Conservation (phyloP, 2,797 vertebrate genomes). For the Sebastes oblongus region DNA sequence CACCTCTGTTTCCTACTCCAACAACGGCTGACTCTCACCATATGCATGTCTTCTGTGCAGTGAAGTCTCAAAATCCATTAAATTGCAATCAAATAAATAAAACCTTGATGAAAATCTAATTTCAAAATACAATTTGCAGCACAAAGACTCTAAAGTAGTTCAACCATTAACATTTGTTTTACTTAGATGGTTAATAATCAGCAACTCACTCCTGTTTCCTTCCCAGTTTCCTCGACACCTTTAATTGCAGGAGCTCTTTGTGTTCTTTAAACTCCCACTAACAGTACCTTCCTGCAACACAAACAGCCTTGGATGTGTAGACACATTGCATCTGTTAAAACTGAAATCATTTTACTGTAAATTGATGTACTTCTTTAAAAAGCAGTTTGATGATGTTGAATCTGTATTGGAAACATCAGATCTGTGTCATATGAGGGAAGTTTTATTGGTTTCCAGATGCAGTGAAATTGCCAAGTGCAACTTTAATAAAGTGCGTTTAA, state of each 20-base stretch:
- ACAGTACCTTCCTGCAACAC: not conserved
- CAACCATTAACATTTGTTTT: not conserved
- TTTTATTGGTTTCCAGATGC: slow-evolving; percentile 1
- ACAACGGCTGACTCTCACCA: too few relatives aligned
- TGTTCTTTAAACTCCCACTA: too few relatives aligned
- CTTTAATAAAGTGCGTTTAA: slow-evolving; percentile 1
- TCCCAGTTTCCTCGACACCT: not conserved
- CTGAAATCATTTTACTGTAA: not conserved
- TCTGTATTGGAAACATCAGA: not conserved
- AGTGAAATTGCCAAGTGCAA: not conserved
- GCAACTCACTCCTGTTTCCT: not conserved
- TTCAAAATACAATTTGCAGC: not conserved
- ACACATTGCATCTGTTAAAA: not conserved
- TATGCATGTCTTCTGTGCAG: not conserved
- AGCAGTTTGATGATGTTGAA: not conserved
- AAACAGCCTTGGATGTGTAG: not conserved
- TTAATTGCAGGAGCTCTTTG: not conserved
- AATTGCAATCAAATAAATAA: not conserved
- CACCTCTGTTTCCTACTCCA: not conserved
- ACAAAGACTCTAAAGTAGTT: not conserved
- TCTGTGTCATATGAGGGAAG: not conserved
- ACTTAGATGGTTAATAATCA: not conserved
- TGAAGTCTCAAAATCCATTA: not conserved
- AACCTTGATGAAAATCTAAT: not conserved
- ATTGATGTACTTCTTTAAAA: not conserved